Evolutionary conservation across 2,888 invertebrate species (phyloP), one percentile per base, ranked within the genome.

Genomic region (Sinohyriopsis cumingii): DNA sequence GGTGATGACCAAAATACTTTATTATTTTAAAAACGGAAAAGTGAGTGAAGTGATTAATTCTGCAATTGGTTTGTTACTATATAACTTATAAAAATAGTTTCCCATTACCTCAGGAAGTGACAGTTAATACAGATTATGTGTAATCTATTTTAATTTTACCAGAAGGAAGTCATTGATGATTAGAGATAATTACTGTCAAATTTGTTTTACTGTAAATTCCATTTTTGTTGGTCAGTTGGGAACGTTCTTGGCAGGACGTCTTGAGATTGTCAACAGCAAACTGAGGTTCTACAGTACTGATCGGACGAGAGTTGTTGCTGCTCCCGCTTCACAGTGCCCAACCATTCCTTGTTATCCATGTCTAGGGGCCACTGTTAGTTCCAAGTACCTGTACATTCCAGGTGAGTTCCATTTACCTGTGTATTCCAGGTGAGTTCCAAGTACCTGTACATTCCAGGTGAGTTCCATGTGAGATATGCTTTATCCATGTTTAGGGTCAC

Each of bases 311-410:
- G 59, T 64, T 5, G 62, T 53, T 9, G 56, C 72, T 55, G 59
- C 76, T 7, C 85, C 86, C 2, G n/a, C 69, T 9, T 87, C 88
- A 1, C 64, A 67, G 0, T 88, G 88, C 71, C 86, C 86, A 5
- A 28, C 69, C 12, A 15, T 62, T 4, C 83, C 80, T 1, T 86
- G 86, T 63, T 65, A 60, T 15, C 82, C 84, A 4, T 87, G 87
- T 70, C 72, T 86, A 3, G 84, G 83, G 3, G 71, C 78, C 7
- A 68, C 81, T 15, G 63, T 71, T 22, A 76, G 76, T 7, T 68
- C 77, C 55, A 82, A 83, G 67, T 86, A 86, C 67, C 78, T 85
- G 68, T 86, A 83, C 73, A 73, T 79, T 9, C 78, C 79, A 33
- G 87, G 77, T 77, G 54, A 25, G 71, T 55, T 20, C 57, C 33